Conservation (phyloP, 2,888 invertebrate genomes). For the Bombyx huttoni region DNA sequence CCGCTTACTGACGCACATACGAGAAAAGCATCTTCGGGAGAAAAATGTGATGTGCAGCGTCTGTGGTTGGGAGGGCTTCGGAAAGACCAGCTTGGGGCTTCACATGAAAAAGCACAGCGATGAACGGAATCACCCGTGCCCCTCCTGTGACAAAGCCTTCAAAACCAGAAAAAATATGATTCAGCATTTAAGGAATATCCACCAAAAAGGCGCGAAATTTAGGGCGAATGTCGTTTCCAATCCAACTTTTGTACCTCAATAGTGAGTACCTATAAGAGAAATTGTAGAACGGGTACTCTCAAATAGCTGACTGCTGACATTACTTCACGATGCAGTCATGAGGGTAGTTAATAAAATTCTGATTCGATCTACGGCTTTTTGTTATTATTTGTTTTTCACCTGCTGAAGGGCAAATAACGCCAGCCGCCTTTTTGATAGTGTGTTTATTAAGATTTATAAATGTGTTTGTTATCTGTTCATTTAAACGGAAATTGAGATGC, state of each 20-base stretch:
- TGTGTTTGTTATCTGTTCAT: too few species aligned
- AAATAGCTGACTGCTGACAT: too few species aligned
- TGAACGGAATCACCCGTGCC: slow-evolving; percentile 9
- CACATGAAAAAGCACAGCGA: slow-evolving; percentile 17
- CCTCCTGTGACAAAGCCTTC: slow-evolving; percentile 10
- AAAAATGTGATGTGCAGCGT: slow-evolving; percentile 37
- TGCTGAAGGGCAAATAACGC: too few species aligned
- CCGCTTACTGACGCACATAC: slow-evolving; percentile 20
- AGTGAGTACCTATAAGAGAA: too few species aligned
- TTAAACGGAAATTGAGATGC: too few species aligned
- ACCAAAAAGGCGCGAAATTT: slow-evolving; percentile 6
- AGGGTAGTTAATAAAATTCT: too few species aligned
- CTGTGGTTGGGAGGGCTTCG: slow-evolving; percentile 26
- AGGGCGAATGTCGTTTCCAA: not conserved
- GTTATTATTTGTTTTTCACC: too few species aligned
- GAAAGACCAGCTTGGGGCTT: slow-evolving; percentile 9
- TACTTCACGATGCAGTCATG: too few species aligned
- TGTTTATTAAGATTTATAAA: too few species aligned
- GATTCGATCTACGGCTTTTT: too few species aligned
- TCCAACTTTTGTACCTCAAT: not conserved
- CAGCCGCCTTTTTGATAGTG: too few species aligned
- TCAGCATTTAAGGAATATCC: slow-evolving; percentile 12
- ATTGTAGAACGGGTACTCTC: too few species aligned
- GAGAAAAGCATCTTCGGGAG: slow-evolving; percentile 22
- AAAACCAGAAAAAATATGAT: slow-evolving; percentile 14